Base-by-base conservation (phyloP, 2,888 invertebrate genomes). In the Drosophila prostipennis region DNA sequence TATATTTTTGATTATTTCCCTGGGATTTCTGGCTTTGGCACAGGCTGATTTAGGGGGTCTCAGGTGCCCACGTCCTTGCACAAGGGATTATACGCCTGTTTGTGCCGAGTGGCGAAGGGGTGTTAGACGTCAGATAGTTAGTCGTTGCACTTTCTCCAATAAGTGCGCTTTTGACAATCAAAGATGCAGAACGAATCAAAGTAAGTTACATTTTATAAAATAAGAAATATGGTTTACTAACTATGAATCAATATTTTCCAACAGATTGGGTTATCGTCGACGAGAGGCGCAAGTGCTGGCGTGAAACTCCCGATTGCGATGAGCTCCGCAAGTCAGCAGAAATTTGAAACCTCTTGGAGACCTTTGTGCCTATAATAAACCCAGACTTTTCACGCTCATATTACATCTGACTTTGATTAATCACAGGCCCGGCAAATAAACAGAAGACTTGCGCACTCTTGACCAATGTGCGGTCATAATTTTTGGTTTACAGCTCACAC, bases 141-240 rank as follows among this genome's bases (percentile, higher is more conserved):
- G 55, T 46, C n/a, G 32, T 13, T 71, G 71, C 36, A 71, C 71
- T 8, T 71, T 72, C 37, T 0, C 72, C 32, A 72, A 55, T 7
- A 16, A n/a, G n/a, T 71, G 71, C 14, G 13, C 0, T 0, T 7
- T 71, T 1, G 34, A 34, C 6, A 61, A 37, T 32, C 71, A 71
- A 13, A 39, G n/a, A 14, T 71, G 71, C 26, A 11, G 6, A 14
- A 45, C 34, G 0, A 16, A 32, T 13, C 61, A 42, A 52, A 37
- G 71, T 71, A 54, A 48, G 71, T 34, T 0, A 23, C 0, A 23
- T 1, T 11, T 7, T 16, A 5, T 1, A 16, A 26, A 1, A 19
- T 11, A 6, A 6, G 3, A 11, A 3, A 23, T 13, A 2, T 4
- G 2, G 0, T 8, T 5, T 39, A 36, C 16, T 11, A 46, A 7